A percentile compares a stretch with the other conserved stretches of the same genome.
These are phyloP conservation scores for Caenorhabditis afra DNA, from an alignment of 2,888 invertebrate species.

Conservation along the genomic window DNA sequence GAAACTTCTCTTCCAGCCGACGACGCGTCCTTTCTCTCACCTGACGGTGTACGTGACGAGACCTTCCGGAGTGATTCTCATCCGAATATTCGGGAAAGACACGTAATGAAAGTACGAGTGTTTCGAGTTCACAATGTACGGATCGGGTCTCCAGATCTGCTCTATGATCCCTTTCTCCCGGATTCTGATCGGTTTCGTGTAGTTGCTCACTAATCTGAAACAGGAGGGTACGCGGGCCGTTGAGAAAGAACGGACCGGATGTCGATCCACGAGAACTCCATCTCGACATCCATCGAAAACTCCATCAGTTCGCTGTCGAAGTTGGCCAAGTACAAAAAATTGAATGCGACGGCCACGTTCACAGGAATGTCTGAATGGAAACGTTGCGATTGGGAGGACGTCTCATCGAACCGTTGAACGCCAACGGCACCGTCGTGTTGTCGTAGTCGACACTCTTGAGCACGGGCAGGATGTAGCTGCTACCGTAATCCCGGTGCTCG, in stretches of 20 bases:
- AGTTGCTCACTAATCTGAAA: slow-evolving; percentile 75
- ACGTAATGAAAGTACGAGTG: slow-evolving; percentile 78
- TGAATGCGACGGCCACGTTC: slow-evolving; percentile 73
- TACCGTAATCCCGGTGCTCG: slow-evolving; percentile 74
- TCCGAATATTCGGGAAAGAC: slow-evolving; percentile 79
- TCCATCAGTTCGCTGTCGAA: slow-evolving; percentile 79
- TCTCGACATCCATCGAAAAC: slow-evolving; percentile 74
- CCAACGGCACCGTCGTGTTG: slow-evolving; percentile 76
- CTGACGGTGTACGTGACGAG: slow-evolving; percentile 76
- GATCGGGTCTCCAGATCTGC: slow-evolving; percentile 79
- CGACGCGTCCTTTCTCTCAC: slow-evolving; percentile 52
- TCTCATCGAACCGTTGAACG: slow-evolving; percentile 74
- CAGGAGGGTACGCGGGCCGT: background rate
- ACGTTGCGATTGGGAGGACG: background rate
- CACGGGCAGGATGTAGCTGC: slow-evolving; percentile 77
- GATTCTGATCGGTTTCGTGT: slow-evolving; percentile 76
- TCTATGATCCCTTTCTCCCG: slow-evolving; percentile 76
- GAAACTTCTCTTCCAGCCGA: background rate
- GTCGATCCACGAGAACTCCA: slow-evolving; percentile 76
- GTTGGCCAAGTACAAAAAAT: slow-evolving; percentile 76
- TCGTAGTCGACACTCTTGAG: slow-evolving; percentile 76
- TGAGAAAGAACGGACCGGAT: slow-evolving; percentile 44
- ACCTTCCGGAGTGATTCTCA: slow-evolving; percentile 77
- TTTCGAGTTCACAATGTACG: slow-evolving; percentile 79
- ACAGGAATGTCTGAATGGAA: slow-evolving; percentile 75